Evolutionary conservation across 2,113 vertebrate species (phyloP), one percentile per base, ranked within the genome.

Genomic region (Oryzias melastigma): DNA sequence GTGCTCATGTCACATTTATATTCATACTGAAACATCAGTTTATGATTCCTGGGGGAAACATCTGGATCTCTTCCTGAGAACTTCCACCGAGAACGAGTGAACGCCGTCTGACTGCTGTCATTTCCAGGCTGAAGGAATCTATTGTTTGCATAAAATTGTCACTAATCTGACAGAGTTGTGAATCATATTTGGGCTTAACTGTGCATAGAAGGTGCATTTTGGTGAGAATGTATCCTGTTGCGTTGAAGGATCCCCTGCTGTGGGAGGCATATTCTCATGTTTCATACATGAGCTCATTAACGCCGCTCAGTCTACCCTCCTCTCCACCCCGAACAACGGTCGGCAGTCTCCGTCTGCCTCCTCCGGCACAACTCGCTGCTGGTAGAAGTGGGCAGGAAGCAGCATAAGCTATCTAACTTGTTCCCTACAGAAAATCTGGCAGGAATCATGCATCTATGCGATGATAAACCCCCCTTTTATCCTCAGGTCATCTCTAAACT

Each of bases 221-320:
- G 54, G 70, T 65, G 69, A 67, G 80, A 84, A 73, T 82, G 68
- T 54, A 67, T 76, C 61, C 64, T 61, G 74, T 86, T 82, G 85
- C 75, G 69, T 69, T 80, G 47, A 75, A 75, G 77, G 77, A 68
- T 58, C 35, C 54, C 62, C 69, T 45, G 52, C 74, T 73, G 73
- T 19, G 40, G 65, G 76, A 56, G 74, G 58, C 58, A 73, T 60
- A 64, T 71, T 78, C 85, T 84, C 85, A 85, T 89, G 83, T 87
- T 89, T 88, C 68, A 88, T 85, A 85, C 85, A 88, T 87, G 77
- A 89, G 77, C 80, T 88, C 84, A 88, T 90, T 90, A 90, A 66
- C 81, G 25, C 46, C 27, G 47, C 75, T 87, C 76, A 71, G 65
- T 71, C 77, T 71, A 62, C 77, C 75, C 65, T 71, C 54, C 77